These are phyloP conservation scores for Nomia melanderi DNA, from an alignment of 1,140 invertebrate genomes.

Conservation along the genomic window DNA sequence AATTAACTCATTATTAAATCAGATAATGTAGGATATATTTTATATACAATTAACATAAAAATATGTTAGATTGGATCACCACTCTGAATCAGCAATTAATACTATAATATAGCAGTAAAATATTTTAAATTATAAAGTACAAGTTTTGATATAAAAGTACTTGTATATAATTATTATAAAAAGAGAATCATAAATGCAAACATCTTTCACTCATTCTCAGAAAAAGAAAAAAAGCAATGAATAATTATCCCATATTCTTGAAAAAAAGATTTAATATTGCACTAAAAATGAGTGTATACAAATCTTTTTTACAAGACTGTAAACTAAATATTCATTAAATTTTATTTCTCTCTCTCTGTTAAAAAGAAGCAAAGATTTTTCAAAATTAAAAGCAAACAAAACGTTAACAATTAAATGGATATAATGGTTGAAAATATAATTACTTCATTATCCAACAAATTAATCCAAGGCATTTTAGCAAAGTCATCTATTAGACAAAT, in stretches of 20 bases:
- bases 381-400: not conserved
- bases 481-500: not conserved
- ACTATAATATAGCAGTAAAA: not conserved
- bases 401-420: not conserved
- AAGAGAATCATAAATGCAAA: not conserved
- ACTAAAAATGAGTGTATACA: not conserved
- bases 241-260: not conserved
- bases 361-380: not conserved
- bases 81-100: not conserved
- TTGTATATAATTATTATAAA: not conserved
- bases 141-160: not conserved
- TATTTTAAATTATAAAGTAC: not conserved
- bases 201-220: not conserved
- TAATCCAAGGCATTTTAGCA: too few species aligned
- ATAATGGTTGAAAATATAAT: not conserved
- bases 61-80: not conserved
- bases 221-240: not conserved
- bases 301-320: not conserved
- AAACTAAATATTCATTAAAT: not conserved
- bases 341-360: not conserved
- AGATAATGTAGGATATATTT: not conserved
- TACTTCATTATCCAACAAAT: not conserved
- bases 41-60: conserved; percentile 3
- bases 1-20: not conserved
- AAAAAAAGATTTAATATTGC: not conserved